Percentiles rank a stretch among this genome's conserved stretches.
These are phyloP conservation scores for Stenodema calcarata DNA, from an alignment of 2,888 invertebrate genomes.

Conservation along the genomic window DNA sequence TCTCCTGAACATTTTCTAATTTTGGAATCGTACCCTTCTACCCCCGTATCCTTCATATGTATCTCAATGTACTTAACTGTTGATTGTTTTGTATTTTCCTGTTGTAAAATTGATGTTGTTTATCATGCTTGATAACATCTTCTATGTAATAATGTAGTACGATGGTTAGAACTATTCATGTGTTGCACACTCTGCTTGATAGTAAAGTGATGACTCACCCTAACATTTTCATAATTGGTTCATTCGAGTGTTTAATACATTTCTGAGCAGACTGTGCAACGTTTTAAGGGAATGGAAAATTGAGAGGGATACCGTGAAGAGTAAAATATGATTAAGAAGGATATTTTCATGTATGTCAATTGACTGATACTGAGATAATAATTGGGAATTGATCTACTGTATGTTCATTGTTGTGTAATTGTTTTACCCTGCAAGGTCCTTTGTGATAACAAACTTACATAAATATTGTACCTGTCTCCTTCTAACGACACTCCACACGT, in stretches of 20 bases:
- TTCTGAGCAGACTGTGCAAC: constrained; percentile 15
- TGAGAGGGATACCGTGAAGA: not conserved
- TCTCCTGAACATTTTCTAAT: no score
- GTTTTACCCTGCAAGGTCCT: constrained; percentile 53
- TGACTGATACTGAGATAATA: constrained; percentile 55
- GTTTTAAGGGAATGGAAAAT: constrained; percentile 9
- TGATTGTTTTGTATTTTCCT: constrained; percentile 55
- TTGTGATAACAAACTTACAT: constrained; percentile 46
- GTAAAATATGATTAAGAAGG: constrained; percentile 17
- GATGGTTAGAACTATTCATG: constrained; percentile 38
- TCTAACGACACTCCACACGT: constrained; percentile 44
- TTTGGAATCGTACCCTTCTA: no score
- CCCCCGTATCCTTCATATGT: no score
- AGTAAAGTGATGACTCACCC: not conserved
- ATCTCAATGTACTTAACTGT: constrained; percentile 56
- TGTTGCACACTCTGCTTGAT: constrained; percentile 53
- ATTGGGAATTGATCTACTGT: constrained; percentile 55
- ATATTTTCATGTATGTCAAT: constrained; percentile 53
- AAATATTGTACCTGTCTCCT: constrained; percentile 47
- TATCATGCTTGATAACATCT: constrained; percentile 52
- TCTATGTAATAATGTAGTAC: constrained; percentile 45
- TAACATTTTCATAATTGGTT: not conserved
- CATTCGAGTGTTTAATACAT: not conserved
- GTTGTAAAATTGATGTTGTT: constrained; percentile 54
- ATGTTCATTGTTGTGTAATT: constrained; percentile 54